A percentile compares a stretch with the other conserved stretches of the same genome.
Evolutionary conservation across 2,888 invertebrate genomes (phyloP).

Genomic region (Frankliniella intonsa): DNA sequence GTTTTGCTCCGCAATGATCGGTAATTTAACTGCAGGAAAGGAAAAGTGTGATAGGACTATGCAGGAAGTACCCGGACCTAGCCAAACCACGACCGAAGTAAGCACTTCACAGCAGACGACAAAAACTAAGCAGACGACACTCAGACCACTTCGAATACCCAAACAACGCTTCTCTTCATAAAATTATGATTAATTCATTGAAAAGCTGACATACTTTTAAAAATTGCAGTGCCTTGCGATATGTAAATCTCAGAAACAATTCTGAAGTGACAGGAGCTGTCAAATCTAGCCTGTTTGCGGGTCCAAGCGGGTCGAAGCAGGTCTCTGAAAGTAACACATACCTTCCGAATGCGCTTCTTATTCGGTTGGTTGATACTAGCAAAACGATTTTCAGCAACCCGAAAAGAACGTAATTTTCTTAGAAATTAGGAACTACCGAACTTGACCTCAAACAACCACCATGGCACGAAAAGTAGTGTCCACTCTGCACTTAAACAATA

Average conservation of each 20-base stretch:
- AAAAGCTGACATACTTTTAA: not conserved
- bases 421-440: not conserved
- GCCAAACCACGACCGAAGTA: not conserved
- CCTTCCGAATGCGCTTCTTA: not conserved
- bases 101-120: not conserved
- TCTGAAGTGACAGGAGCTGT: not conserved
- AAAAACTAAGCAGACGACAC: not conserved
- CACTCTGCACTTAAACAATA: not conserved
- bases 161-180: not conserved
- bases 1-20: not conserved
- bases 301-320: no score
- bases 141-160: not conserved
- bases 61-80: not conserved
- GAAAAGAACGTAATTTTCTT: not conserved
- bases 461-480: not conserved
- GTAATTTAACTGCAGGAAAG: not conserved
- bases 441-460: not conserved
- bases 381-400: not conserved
- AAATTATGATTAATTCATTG: not conserved
- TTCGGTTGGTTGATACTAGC: not conserved
- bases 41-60: not conserved
- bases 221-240: not conserved
- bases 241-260: not conserved
- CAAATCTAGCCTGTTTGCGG: not conserved
- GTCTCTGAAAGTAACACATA: not conserved